Conservation (phyloP, 2,888 invertebrate species). For the Drosophila anomalipes region DNA sequence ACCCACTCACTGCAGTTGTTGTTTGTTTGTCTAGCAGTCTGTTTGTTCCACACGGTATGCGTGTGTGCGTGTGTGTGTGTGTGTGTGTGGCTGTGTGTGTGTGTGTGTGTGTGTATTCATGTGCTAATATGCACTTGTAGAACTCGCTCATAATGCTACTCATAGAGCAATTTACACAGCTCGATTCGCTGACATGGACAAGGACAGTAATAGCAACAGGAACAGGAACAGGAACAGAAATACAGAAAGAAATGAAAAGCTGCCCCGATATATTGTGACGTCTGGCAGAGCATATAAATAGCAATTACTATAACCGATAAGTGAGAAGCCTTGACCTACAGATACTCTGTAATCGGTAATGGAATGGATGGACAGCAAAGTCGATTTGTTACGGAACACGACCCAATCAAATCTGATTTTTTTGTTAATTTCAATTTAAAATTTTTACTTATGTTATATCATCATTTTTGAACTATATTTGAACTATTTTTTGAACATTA, state of each 20-base stretch:
- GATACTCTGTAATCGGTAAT: background rate
- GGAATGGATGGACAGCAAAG: background rate
- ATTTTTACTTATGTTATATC: background rate
- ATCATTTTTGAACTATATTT: background rate
- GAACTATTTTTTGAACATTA: background rate
- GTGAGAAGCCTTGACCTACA: background rate
- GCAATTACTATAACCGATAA: background rate
- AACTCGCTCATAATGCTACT: constrained; percentile 38
- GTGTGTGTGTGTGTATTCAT: constrained; percentile 1
- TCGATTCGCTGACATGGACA: constrained; percentile 31
- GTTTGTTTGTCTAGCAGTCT: constrained; percentile 19
- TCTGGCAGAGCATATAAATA: constrained; percentile 15
- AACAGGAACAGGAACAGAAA: background rate
- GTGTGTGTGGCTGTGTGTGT: background rate
- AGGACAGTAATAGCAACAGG: constrained; percentile 10
- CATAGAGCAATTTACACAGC: constrained; percentile 54
- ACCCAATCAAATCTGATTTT: background rate
- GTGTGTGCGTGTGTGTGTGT: background rate
- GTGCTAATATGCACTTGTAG: constrained; percentile 60
- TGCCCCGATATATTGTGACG: constrained; percentile 22
- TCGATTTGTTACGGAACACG: background rate
- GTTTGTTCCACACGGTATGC: background rate
- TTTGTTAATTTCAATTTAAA: background rate
- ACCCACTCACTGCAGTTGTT: constrained; percentile 41
- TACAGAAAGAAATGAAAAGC: background rate